phyloP scores from a whole-genome alignment of 2,113 vertebrate species.

The Gnathonemus echidnorhynchus region DNA sequence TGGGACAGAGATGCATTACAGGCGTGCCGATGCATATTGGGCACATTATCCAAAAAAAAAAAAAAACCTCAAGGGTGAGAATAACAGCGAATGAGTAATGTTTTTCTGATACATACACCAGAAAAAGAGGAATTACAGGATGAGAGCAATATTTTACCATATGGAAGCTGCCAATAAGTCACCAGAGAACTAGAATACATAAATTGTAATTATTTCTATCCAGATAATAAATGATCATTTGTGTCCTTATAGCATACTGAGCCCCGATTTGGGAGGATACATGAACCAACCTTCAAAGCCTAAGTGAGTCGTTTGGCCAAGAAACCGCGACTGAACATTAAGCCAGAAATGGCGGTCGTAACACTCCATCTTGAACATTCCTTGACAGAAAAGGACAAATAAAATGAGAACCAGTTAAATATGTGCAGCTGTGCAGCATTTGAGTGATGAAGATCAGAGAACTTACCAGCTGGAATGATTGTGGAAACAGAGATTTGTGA shows the following conservation, averaged over 20 bases:
- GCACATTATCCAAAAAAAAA: background rate
- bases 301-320: conserved; percentile 28
- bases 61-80: background rate
- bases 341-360: conserved; percentile 36
- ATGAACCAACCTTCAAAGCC: conserved; percentile 29
- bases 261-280: background rate
- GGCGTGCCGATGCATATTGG: background rate
- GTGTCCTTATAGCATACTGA: background rate
- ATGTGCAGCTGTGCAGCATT: background rate
- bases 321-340: conserved; percentile 22
- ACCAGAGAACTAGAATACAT: background rate
- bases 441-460: background rate
- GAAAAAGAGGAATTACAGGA: background rate
- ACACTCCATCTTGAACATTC: conserved; percentile 36
- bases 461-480: conserved; percentile 21
- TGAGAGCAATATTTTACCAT: background rate
- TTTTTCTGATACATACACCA: background rate
- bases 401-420: background rate
- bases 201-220: background rate
- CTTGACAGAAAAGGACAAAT: conserved; percentile 6
- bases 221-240: background rate
- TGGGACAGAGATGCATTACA: background rate
- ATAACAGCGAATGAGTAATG: background rate
- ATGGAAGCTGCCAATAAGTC: background rate
- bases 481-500: background rate